Evolutionary conservation across 2,888 invertebrate genomes (phyloP).

Genomic region (Crossocerus cetratus): DNA sequence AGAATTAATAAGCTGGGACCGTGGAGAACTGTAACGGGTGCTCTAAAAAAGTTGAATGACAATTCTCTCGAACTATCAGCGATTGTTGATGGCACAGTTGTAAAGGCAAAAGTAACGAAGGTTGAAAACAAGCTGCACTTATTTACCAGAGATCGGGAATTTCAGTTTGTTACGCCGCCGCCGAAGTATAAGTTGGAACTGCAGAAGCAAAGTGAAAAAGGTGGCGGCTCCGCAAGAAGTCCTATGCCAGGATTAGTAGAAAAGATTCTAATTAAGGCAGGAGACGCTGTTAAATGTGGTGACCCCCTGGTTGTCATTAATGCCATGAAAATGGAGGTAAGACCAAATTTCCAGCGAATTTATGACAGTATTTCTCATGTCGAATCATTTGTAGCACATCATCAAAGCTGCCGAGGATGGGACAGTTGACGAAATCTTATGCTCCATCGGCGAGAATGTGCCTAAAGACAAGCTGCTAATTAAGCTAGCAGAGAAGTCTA

Average conservation of each 20-base stretch:
- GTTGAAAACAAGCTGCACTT: conserved; percentile 81
- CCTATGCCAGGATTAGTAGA: conserved; percentile 99
- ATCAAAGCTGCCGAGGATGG: conserved; percentile 91
- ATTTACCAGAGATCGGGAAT: conserved; percentile 85
- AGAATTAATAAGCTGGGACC: conserved; percentile 77
- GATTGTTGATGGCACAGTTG: conserved; percentile 79
- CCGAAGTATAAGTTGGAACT: conserved; percentile 80
- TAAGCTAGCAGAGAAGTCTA: conserved; percentile 53
- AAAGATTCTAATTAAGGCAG: conserved; percentile 89
- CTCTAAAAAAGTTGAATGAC: conserved; percentile 69
- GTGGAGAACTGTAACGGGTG: conserved; percentile 79
- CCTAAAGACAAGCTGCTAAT: conserved; percentile 82
- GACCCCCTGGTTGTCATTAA: conserved; percentile 95
- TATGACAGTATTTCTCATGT: neutral
- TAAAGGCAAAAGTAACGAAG: conserved; percentile 80
- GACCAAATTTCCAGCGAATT: neutral
- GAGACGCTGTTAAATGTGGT: conserved; percentile 90
- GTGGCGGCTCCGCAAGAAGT: conserved; percentile 82
- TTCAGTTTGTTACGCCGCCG: conserved; percentile 81
- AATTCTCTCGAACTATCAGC: conserved; percentile 77
- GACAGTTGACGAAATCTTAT: conserved; percentile 84
- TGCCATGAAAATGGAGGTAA: conserved; percentile 99
- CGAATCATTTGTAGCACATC: conserved; percentile 82
- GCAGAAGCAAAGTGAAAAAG: conserved; percentile 71
- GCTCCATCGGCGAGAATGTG: conserved; percentile 89